A percentile compares a stretch with the other conserved stretches of the same genome.
These are phyloP conservation scores for Miichthys miiuy DNA, from an alignment of 2,797 vertebrate genomes.

Conservation along the genomic window DNA sequence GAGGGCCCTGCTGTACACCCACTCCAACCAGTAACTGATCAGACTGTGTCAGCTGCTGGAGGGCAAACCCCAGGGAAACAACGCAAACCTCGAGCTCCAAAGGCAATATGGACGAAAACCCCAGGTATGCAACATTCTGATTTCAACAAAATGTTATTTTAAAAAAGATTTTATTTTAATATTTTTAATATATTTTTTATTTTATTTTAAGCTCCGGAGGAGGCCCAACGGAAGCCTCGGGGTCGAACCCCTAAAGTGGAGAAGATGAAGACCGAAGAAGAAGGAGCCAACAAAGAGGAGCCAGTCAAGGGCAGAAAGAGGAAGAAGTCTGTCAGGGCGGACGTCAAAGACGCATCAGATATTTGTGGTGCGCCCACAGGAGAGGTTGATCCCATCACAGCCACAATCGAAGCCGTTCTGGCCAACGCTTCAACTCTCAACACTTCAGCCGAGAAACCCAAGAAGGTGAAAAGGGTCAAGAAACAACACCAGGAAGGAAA, in stretches of 20 bases:
- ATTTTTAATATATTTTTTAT: neutral
- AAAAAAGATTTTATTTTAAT: neutral
- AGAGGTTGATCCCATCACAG: conserved; percentile 70
- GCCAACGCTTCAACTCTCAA: conserved; percentile 58
- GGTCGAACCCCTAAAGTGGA: conserved; percentile 73
- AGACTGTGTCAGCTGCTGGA: conserved; percentile 32
- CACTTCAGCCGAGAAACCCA: conserved; percentile 64
- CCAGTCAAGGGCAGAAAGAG: conserved; percentile 71
- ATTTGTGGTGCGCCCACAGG: conserved; percentile 37
- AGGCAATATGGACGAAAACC: conserved; percentile 64
- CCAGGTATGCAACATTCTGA: conserved; percentile 63
- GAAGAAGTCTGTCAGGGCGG: conserved; percentile 71
- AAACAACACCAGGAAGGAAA: conserved; percentile 76
- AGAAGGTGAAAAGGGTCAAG: conserved; percentile 76
- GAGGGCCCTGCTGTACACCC: conserved; percentile 70
- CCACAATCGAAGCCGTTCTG: conserved; percentile 76
- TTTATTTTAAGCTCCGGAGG: conserved; percentile 50
- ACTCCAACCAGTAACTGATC: conserved; percentile 69
- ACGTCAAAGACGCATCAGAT: conserved; percentile 51
- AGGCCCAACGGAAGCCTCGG: conserved; percentile 67
- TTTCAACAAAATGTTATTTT: neutral
- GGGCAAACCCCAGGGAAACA: conserved; percentile 73
- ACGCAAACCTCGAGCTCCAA: conserved; percentile 80
- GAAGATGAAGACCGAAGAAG: conserved; percentile 50
- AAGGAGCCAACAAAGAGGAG: conserved; percentile 46